Evolutionary conservation across 2,113 vertebrate genomes (phyloP).

Genomic region (Bothrops jararaca): DNA sequence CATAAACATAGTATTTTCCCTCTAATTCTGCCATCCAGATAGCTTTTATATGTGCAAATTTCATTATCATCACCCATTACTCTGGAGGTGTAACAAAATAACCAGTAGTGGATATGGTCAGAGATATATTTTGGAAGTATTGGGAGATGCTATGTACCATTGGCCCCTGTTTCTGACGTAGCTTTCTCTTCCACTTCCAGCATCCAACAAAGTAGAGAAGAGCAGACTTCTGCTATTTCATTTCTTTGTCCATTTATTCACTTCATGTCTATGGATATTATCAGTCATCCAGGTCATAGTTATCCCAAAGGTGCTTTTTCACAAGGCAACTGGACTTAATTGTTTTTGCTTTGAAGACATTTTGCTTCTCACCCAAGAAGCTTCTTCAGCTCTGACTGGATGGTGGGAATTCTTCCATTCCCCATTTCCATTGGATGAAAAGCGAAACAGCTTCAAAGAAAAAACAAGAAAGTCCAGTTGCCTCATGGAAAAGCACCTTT

Average conservation of each 20-base stretch:
- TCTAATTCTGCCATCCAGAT: background rate
- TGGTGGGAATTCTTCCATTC: no score
- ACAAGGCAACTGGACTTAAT: no score
- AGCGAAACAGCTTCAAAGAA: no score
- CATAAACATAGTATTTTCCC: background rate
- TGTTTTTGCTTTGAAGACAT: no score
- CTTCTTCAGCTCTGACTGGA: no score
- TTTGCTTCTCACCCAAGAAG: no score
- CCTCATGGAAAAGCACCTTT: no score
- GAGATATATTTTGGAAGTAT: background rate
- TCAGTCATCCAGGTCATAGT: no score
- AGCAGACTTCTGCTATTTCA: background rate
- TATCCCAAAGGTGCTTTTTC: no score
- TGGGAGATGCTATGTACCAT: background rate
- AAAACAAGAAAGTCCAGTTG: no score
- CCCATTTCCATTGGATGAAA: no score
- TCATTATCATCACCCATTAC: background rate
- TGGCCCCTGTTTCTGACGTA: background rate
- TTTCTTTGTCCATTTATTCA: background rate
- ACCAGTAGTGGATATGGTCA: background rate
- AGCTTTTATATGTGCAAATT: background rate
- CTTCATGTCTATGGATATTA: background rate
- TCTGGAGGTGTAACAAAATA: background rate
- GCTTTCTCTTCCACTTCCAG: background rate
- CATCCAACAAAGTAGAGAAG: background rate